A percentile compares a stretch with the other conserved stretches of the same genome.
These are phyloP conservation scores for Meteorus sp. DNA, from an alignment of 1,140 invertebrate genomes.

Conservation along the genomic window DNA sequence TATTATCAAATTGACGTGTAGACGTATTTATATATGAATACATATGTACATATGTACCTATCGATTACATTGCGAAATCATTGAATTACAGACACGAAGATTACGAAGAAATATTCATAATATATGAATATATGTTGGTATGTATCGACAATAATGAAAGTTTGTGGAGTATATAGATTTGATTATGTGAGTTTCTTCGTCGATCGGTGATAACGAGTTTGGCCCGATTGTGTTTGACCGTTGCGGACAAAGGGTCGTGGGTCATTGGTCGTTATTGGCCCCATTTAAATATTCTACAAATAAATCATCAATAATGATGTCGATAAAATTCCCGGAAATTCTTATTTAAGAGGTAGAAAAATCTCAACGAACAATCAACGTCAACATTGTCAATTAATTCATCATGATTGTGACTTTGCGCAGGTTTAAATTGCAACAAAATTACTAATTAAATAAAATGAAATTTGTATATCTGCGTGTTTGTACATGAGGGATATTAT, in stretches of 20 bases:
- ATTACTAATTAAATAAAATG: too few relatives aligned
- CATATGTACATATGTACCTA: background rate
- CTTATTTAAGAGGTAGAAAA: background rate
- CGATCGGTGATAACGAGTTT: constrained; percentile 9
- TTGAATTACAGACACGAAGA: too few relatives aligned
- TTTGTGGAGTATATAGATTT: background rate
- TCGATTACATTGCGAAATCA: constrained; percentile 1
- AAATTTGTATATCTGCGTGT: too few relatives aligned
- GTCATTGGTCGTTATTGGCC: constrained; percentile 16
- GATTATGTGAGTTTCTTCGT: too few relatives aligned
- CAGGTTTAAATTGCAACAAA: too few relatives aligned
- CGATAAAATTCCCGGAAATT: background rate
- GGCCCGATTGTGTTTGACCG: constrained; percentile 7
- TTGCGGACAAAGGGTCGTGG: constrained; percentile 4
- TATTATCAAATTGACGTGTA: constrained; percentile 13
- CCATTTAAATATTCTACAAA: background rate
- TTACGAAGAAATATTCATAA: too few relatives aligned
- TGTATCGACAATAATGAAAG: background rate
- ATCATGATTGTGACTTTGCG: too few relatives aligned
- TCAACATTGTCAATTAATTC: too few relatives aligned
- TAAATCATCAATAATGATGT: constrained; percentile 2
- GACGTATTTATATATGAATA: background rate
- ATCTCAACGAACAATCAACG: too few relatives aligned
- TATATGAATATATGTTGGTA: too few relatives aligned
- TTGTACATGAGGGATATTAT: background rate